Evolutionary conservation across 2,797 vertebrate genomes (phyloP), one percentile per base, ranked within the genome.

Genomic region (Clarias fuscus): DNA sequence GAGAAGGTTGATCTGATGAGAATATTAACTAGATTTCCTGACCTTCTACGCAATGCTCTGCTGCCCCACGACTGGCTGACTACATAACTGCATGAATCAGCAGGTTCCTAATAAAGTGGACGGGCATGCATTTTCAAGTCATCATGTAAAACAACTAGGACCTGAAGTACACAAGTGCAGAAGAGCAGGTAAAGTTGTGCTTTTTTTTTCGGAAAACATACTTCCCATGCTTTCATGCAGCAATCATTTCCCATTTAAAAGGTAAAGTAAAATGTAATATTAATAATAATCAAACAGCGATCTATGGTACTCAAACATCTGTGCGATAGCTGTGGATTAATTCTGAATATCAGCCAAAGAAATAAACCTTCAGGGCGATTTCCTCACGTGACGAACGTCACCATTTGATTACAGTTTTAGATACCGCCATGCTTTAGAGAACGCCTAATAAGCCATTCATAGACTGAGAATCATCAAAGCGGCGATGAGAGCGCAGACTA

Each of bases 101-200:
- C n/a, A 75, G 14, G 5, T 75, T 75, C 53, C 73, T 75, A 27
- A 75, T 75, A 27, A 53, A 75, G 24, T 75, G 72, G 43, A 58
- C n/a, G 30, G 14, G 48, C n/a, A 18, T 76, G 73, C 4, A 56
- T 48, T 27, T 48, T n/a, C 53, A 48, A 17, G 48, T 56, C 24
- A n/a, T 43, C 37, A 37, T 22, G 68, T 4, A 22, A 72, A 73
- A 73, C 1, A n/a, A 6, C 14, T 48, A 71, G 18, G 43, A 33
- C 15, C 30, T 70, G 37, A 37, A 18, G 3, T 67, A 48, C 13
- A 53, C 13, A 75, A 75, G 24, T 75, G 24, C 4, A 71, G 33
- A 17, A 33, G n/a, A 27, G 27, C 17, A 40, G 17, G 7, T 37
- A 70, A 70, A 70, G 17, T 30, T 2, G 3, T 20, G 68, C n/a